Percentiles rank a stretch among this genome's conserved stretches.
These are phyloP conservation scores for Lagopus muta DNA, from an alignment of 2,113 vertebrate genomes.

Conservation along the genomic window DNA sequence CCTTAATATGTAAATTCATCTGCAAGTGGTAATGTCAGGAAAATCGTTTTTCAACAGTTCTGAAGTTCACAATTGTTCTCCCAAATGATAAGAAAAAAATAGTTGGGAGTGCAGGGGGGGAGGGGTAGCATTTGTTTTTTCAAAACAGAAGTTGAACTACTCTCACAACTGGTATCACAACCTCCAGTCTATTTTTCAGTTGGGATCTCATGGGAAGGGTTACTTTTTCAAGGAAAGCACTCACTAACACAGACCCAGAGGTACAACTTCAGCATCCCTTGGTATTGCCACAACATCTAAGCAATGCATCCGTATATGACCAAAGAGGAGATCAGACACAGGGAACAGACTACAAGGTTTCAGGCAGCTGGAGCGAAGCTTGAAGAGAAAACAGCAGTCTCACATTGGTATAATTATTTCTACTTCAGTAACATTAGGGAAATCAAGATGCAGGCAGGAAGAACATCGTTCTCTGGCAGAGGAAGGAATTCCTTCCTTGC, in stretches of 20 bases:
- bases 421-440: neutral
- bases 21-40: neutral
- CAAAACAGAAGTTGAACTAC: neutral
- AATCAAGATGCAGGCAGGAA: neutral
- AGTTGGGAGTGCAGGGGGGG: neutral
- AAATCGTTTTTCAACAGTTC: neutral
- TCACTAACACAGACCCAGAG: neutral
- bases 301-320: rapidly evolving
- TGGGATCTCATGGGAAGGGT: neutral
- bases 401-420: neutral
- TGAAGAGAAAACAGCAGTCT: neutral
- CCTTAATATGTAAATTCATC: neutral
- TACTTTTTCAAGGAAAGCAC: neutral
- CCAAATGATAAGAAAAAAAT: neutral
- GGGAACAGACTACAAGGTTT: neutral
- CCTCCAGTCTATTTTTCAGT: neutral
- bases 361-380: neutral
- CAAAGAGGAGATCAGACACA: neutral
- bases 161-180: neutral
- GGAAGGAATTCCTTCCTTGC: neutral
- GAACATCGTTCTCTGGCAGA: neutral
- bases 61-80: neutral
- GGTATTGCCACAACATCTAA: neutral
- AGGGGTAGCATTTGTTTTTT: too few species aligned
- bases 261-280: neutral